Evolutionary conservation across 2,113 vertebrate species (phyloP), one percentile per base, ranked within the genome.

Genomic region (Serranochromis macrocephalus): DNA sequence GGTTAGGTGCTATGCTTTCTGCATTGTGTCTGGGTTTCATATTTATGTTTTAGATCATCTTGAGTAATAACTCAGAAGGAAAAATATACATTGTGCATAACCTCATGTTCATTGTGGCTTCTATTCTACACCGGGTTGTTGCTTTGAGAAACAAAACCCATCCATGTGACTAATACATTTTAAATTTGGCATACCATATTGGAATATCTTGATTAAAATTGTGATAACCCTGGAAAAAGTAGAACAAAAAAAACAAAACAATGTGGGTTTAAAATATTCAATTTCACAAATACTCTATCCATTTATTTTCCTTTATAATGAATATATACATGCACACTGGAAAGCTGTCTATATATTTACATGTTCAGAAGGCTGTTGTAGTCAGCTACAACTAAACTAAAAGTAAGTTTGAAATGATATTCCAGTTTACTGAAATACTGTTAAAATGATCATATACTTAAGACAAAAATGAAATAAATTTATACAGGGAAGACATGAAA

Each of bases 251-350:
- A 31, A 21, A 4, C 0, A 55, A 24, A 5, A 2, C 45, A 19
- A 63, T 19, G 29, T 7, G 9, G 61, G 17, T 36, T 66, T 36
- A 66, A 66, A 66, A 66, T 66, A n/a, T n/a, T 63, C 3, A n/a
- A n/a, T 7, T 63, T n/a, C 31, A 36, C 1, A 0, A n/a, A 63
- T 63, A 3, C 29, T 19, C 57, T 33, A 61, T 33, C 0, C 31
- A 36, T 36, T 31, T 7, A 66, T 66, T n/a, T 66, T 38, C 31
- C 17, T 38, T 38, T 38, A n/a, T 36, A 63, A 63, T 66, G 61
- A 38, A 38, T 38, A 5, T 38, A 38, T 38, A 31, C 6, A 66
- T 38, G 17, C 61, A 66, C 0, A 12, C 58, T 63, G 4, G 58
- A 61, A 61, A 33, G 16, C 57, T 61, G 29, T 61, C 9, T 33